Evolutionary conservation across 2,888 invertebrate genomes (phyloP).

Genomic region (Schizaphis graminum): DNA sequence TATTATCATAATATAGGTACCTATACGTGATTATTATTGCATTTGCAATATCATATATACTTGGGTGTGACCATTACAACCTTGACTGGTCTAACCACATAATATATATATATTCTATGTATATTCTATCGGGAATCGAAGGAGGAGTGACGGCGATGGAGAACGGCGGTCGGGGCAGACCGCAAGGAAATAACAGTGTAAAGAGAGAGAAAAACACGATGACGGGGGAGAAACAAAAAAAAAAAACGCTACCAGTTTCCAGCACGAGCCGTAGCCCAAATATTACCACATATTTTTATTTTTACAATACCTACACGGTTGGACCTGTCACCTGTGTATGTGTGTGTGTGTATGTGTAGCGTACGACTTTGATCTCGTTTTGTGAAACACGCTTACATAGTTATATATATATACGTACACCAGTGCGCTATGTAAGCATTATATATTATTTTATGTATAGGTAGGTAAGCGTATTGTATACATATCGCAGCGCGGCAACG

Average conservation of each 20-base stretch:
- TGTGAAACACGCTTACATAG: background rate
- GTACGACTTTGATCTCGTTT: slow-evolving; percentile 36
- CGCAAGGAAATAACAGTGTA: background rate
- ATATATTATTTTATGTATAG: background rate
- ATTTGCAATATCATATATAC: slow-evolving; percentile 48
- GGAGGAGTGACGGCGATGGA: background rate
- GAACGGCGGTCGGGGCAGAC: background rate
- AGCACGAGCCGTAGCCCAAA: slow-evolving; percentile 39
- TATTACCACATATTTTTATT: slow-evolving; percentile 42
- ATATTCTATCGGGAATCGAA: background rate
- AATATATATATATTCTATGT: background rate
- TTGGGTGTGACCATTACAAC: slow-evolving; percentile 64
- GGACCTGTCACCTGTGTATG: background rate
- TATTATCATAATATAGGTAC: slow-evolving; percentile 42
- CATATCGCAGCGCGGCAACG: background rate
- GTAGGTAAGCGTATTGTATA: background rate
- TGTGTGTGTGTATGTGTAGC: background rate
- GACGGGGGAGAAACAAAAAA: background rate
- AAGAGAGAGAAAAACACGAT: background rate
- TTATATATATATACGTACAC: background rate
- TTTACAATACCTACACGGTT: slow-evolving; percentile 29
- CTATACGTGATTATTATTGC: slow-evolving; percentile 33
- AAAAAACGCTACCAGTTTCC: slow-evolving; percentile 44
- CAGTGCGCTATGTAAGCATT: background rate
- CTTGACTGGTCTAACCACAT: slow-evolving; percentile 58